phyloP scores from a whole-genome alignment of 2,113 vertebrate species.

The Podarcis cretensis region DNA sequence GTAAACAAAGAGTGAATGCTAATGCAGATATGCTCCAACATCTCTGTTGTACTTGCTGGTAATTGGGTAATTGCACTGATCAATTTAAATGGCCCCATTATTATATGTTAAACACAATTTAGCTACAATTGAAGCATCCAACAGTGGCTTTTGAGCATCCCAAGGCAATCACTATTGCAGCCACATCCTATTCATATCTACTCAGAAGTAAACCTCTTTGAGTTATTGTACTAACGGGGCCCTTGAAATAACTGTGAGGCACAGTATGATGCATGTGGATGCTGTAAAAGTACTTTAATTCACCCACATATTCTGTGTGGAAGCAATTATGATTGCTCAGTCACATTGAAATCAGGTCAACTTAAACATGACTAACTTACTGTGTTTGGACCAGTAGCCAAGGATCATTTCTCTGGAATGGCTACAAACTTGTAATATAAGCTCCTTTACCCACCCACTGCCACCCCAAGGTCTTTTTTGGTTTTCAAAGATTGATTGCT shows the following conservation, averaged over 20 bases:
- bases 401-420: neutral
- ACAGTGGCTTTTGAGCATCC: neutral
- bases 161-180: neutral
- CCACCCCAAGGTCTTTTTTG: no score
- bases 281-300: no score
- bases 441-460: neutral
- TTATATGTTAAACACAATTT: conserved; percentile 6
- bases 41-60: neutral
- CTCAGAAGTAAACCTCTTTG: neutral
- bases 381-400: neutral
- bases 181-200: neutral
- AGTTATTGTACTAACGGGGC: neutral
- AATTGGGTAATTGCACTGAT: conserved; percentile 7
- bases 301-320: no score
- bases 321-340: neutral
- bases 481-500: no score
- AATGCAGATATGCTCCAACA: neutral
- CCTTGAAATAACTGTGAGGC: no score
- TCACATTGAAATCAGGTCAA: neutral
- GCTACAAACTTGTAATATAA: neutral
- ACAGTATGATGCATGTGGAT: no score
- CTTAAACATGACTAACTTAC: neutral
- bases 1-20: neutral
- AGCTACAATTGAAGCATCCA: neutral
- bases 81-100: neutral